Percentiles rank a stretch among this genome's conserved stretches.
Conservation (phyloP, 2,113 vertebrate genomes). For the Daboia siamensis region DNA sequence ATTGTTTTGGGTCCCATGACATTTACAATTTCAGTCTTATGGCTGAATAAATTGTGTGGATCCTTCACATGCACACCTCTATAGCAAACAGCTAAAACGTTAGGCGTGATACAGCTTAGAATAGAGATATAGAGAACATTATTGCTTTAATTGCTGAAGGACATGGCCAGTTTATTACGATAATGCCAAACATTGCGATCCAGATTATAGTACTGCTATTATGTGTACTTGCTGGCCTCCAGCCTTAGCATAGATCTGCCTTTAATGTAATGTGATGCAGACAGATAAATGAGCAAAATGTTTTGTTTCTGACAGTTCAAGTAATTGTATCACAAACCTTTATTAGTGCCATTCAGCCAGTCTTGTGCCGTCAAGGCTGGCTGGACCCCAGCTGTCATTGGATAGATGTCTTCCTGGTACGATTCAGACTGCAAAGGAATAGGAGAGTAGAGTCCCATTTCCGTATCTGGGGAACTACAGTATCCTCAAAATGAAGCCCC, state of each 20-base stretch:
- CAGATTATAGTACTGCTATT: neutral
- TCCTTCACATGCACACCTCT: neutral
- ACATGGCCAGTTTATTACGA: neutral
- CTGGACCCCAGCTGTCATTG: slow-evolving; percentile 80
- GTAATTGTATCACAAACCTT: slow-evolving; percentile 74
- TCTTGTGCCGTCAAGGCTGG: slow-evolving; percentile 84
- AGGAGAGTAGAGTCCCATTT: slow-evolving; percentile 3
- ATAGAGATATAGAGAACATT: neutral
- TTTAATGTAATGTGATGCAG: neutral
- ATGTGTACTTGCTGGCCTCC: neutral
- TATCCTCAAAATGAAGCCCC: neutral
- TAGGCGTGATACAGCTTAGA: neutral
- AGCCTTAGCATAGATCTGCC: neutral
- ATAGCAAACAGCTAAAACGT: neutral
- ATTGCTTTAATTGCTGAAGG: neutral
- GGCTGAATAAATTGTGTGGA: neutral
- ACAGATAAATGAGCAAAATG: slow-evolving; percentile 22
- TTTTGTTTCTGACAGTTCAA: neutral
- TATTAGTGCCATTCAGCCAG: slow-evolving; percentile 85
- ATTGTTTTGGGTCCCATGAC: neutral
- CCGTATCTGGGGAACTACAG: neutral
- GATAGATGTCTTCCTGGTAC: slow-evolving; percentile 97
- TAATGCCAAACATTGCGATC: neutral
- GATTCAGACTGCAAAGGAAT: slow-evolving; percentile 82
- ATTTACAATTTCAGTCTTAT: neutral